Evolutionary conservation across 2,888 invertebrate genomes (phyloP).

Genomic region (Byasa hedistus): DNA sequence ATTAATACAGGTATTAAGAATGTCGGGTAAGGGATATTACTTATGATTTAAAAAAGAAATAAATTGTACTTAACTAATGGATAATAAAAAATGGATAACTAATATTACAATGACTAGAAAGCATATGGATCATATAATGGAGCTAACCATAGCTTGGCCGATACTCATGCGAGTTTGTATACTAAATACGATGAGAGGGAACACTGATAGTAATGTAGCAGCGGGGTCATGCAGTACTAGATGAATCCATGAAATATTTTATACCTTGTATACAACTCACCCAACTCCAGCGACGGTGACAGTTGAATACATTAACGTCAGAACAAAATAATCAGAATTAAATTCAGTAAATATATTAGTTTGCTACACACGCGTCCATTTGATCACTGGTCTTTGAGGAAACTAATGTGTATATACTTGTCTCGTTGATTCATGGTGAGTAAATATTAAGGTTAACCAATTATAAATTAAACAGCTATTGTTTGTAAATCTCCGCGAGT

Average conservation of each 20-base stretch:
- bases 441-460: slow-evolving; percentile 54
- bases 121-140: slow-evolving; percentile 19
- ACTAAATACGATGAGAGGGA: slow-evolving; percentile 6
- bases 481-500: slow-evolving; percentile 33
- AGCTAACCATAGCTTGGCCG: neutral
- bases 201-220: neutral
- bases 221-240: slow-evolving; percentile 23
- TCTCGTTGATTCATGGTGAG: slow-evolving; percentile 48
- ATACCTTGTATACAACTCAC: slow-evolving; percentile 20
- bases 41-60: slow-evolving; percentile 4
- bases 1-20: slow-evolving; percentile 3
- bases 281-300: slow-evolving; percentile 16
- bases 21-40: slow-evolving; percentile 7
- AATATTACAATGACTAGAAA: slow-evolving; percentile 17
- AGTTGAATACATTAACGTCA: slow-evolving; percentile 9
- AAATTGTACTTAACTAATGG: slow-evolving; percentile 11
- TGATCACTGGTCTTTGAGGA: slow-evolving; percentile 39
- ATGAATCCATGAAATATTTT: slow-evolving; percentile 7
- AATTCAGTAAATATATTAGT: slow-evolving; percentile 15
- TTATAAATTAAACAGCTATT: slow-evolving; percentile 47
- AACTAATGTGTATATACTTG: slow-evolving; percentile 49
- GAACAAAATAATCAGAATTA: slow-evolving; percentile 21
- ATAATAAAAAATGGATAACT: too few relatives aligned
- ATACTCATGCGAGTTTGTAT: slow-evolving; percentile 16
- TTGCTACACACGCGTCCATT: slow-evolving; percentile 32